phyloP scores from a whole-genome alignment of 2,113 vertebrate species.

The Orthonyx spaldingii region DNA sequence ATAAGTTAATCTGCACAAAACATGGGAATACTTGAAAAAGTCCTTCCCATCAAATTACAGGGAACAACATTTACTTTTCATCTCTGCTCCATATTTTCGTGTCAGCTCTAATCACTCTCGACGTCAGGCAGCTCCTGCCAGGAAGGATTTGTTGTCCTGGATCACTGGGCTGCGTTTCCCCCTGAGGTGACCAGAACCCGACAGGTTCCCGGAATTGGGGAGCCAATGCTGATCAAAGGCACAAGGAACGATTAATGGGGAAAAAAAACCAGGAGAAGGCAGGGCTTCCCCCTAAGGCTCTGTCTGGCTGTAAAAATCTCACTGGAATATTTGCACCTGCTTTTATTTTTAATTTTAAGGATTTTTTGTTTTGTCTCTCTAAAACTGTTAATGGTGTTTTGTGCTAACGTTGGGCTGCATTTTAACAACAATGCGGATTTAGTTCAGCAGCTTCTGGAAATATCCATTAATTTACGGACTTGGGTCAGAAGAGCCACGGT shows the following conservation, averaged over 20 bases:
- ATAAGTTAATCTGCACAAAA: conserved; percentile 22
- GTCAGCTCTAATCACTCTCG: neutral
- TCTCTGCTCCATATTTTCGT: neutral
- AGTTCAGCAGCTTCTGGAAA: fast-evolving
- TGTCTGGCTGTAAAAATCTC: no score
- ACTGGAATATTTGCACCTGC: fast-evolving
- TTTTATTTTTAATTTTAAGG: neutral
- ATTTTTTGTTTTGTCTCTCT: no score
- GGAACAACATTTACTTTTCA: neutral
- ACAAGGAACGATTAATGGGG: fast-evolving
- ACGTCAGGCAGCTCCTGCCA: neutral
- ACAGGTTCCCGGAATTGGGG: neutral
- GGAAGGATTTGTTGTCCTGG: neutral
- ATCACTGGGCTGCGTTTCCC: fast-evolving
- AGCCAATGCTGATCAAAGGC: neutral
- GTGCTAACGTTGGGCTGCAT: fast-evolving
- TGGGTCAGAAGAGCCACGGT: fast-evolving
- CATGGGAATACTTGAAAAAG: neutral
- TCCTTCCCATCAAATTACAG: neutral
- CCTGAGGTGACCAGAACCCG: neutral
- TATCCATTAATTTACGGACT: fast-evolving
- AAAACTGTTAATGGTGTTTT: fast-evolving
- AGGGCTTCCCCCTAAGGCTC: neutral
- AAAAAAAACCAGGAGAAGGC: neutral
- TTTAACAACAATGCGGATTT: fast-evolving